phyloP scores from a whole-genome alignment of 2,797 vertebrate genomes.

The Cuculus canorus region DNA sequence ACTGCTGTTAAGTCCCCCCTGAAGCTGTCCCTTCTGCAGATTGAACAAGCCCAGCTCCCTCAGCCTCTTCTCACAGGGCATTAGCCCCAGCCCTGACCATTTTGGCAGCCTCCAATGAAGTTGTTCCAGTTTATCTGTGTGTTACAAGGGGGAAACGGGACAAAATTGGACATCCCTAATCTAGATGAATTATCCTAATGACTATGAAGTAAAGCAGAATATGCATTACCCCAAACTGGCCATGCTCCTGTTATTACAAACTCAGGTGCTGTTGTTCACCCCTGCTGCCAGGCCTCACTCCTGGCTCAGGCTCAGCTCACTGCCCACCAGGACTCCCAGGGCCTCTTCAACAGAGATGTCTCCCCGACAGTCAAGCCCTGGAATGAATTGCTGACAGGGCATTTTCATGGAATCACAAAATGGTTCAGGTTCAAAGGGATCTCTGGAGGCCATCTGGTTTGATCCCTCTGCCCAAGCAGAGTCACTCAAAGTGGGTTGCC shows the following conservation, averaged over 20 bases:
- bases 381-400: background rate
- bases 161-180: background rate
- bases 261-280: background rate
- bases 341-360: background rate
- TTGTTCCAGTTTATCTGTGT: background rate
- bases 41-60: background rate
- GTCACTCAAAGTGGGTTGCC: background rate
- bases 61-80: background rate
- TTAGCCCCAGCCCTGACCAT: background rate
- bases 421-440: background rate
- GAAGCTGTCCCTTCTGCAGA: background rate
- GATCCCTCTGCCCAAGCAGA: background rate
- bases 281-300: background rate
- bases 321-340: background rate
- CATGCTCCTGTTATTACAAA: background rate
- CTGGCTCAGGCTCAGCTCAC: background rate
- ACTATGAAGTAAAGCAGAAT: background rate
- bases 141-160: background rate
- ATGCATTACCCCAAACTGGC: background rate
- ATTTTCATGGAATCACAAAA: background rate
- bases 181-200: background rate
- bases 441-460: background rate
- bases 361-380: background rate
- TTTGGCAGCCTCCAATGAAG: background rate
- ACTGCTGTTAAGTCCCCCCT: background rate